phyloP scores from a whole-genome alignment of 2,797 vertebrate genomes.

The Taenioides sp. region DNA sequence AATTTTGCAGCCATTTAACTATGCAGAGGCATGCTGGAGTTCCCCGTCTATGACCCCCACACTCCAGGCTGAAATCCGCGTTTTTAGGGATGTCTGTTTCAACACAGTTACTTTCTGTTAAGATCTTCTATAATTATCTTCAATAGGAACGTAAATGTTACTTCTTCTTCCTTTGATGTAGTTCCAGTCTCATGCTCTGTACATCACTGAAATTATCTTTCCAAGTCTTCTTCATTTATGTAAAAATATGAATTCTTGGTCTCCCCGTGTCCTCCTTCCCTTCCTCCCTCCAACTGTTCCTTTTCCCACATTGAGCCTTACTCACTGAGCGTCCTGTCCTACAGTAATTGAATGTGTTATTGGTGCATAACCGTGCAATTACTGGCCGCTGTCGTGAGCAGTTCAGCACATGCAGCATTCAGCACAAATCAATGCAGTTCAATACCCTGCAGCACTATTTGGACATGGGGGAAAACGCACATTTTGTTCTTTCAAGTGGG shows the following conservation, averaged over 20 bases:
- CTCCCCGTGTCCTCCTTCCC: background rate
- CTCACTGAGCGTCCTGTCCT: conserved; percentile 41
- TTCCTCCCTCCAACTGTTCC: background rate
- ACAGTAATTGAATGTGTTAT: conserved; percentile 61
- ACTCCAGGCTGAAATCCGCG: conserved; percentile 10
- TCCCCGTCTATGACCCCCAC: conserved; percentile 12
- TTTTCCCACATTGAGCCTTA: conserved; percentile 24
- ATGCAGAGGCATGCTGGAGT: conserved; percentile 21
- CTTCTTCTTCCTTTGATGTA: background rate
- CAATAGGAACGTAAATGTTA: background rate
- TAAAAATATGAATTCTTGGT: background rate
- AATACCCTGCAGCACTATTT: conserved; percentile 26
- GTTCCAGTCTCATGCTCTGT: background rate
- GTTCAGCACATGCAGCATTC: conserved; percentile 46
- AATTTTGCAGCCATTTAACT: conserved; percentile 10
- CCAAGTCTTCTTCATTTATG: conserved; percentile 8
- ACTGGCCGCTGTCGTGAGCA: conserved; percentile 43
- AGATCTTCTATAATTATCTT: background rate
- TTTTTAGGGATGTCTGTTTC: background rate
- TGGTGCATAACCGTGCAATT: conserved; percentile 42
- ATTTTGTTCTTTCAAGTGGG: conserved; percentile 29
- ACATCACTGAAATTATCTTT: background rate
- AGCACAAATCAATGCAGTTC: conserved; percentile 46
- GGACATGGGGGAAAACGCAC: conserved; percentile 21
- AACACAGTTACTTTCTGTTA: conserved; percentile 25